Percentiles rank a stretch among this genome's conserved stretches.
These are phyloP conservation scores for Clamator glandarius DNA, from an alignment of 2,797 vertebrate species.

Conservation along the genomic window DNA sequence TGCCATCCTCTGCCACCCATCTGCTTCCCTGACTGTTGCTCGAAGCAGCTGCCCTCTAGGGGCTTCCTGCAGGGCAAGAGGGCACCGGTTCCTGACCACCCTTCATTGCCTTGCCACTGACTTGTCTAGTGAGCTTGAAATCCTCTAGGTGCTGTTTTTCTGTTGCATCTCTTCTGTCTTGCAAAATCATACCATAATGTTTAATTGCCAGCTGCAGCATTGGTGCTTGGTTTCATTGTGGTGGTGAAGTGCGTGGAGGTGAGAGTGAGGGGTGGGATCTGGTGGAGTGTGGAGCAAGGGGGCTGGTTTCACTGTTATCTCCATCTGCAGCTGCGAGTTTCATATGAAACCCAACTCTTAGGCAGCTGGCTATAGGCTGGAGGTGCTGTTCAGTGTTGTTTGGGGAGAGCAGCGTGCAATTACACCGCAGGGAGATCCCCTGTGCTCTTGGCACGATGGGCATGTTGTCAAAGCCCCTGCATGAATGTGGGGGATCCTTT, in stretches of 20 bases:
- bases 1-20: neutral
- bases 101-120: neutral
- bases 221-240: neutral
- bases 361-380: neutral
- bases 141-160: neutral
- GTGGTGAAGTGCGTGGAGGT: neutral
- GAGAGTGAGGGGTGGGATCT: neutral
- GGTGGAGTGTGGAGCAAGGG: neutral
- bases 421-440: neutral
- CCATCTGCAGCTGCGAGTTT: neutral
- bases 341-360: neutral
- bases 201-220: neutral
- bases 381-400: neutral
- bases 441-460: neutral
- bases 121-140: neutral
- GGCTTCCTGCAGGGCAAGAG: neutral
- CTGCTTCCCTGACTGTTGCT: neutral
- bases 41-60: neutral
- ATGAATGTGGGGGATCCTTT: neutral
- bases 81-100: neutral
- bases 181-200: accelerated
- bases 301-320: neutral
- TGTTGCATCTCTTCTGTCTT: neutral
- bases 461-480: neutral
- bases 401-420: neutral